Percentiles rank a stretch among this genome's conserved stretches.
These are phyloP conservation scores for Gallinago nigripennis DNA, from an alignment of 2,797 vertebrate species.

Conservation along the genomic window DNA sequence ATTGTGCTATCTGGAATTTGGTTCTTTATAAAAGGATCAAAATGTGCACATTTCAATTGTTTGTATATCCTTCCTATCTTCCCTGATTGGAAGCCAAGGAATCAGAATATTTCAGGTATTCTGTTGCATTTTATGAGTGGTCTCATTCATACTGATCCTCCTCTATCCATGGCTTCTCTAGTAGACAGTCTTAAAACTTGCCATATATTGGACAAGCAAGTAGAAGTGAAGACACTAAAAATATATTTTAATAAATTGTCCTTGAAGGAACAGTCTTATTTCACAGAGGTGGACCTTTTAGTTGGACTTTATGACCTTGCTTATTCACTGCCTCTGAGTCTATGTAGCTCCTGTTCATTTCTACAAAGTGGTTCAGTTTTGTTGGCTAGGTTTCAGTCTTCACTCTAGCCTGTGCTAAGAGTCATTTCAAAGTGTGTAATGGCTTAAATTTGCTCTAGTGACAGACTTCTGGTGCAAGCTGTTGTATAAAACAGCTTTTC, in stretches of 20 bases:
- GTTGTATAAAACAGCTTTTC: neutral
- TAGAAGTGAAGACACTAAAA: neutral
- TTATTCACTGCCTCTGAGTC: neutral
- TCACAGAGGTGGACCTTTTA: neutral
- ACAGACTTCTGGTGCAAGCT: neutral
- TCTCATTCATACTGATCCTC: neutral
- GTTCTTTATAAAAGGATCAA: neutral
- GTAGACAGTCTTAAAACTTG: neutral
- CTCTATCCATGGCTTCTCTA: neutral
- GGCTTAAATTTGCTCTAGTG: neutral
- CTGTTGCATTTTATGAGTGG: neutral
- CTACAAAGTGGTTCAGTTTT: neutral
- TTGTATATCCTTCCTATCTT: neutral
- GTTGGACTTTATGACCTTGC: neutral
- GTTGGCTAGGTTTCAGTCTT: neutral
- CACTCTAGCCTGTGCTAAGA: neutral
- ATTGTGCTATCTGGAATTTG: neutral
- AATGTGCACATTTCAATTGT: neutral
- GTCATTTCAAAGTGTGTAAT: neutral
- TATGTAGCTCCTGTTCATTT: neutral
- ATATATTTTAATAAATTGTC: neutral
- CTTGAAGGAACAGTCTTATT: neutral
- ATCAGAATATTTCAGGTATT: neutral
- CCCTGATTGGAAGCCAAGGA: neutral
- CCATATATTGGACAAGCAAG: fast-evolving